Evolutionary conservation across 2,113 vertebrate species (phyloP), one percentile per base, ranked within the genome.

Genomic region (Ranitomeya imitator): DNA sequence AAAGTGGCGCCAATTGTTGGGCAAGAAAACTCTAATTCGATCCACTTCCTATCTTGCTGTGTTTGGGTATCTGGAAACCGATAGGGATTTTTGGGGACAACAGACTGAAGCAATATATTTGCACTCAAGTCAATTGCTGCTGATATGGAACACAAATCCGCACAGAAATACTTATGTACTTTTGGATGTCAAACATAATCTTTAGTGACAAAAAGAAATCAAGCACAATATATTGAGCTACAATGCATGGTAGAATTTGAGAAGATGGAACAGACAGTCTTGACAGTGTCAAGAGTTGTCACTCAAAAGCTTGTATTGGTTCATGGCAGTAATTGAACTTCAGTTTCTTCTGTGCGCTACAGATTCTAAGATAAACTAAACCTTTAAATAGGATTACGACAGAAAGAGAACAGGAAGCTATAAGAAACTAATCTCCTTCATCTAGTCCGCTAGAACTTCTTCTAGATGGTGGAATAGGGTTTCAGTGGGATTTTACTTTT

Each of bases 321-420:
- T 67, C 55, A 21, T 55, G 45, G 67, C 82, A 84, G 82, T 84
- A 84, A 84, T 69, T 84, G 63, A 83, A 83, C 61, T 51, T 13
- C 45, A 84, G 37, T 69, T 67, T 84, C 63, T 71, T 67, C 51
- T 69, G 7, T 83, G 19, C 21, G 18, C 81, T 84, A 23, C 59
- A 69, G 45, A 71, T 84, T 18, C 21, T 83, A 83, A 84, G 82
- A 84, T 84, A 84, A 84, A 55, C 51, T 69, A 26, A 84, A 84
- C 63, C 51, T 69, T 59, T 69, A 83, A 83, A 83, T 31, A 67
- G 11, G 14, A 69, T 84, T 54, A 71, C 0, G 67, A 13, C 23
- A 54, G 55, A 69, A 69, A 55, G 26, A 23, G 1, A 84, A 84
- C 9, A 4, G 51, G n/a, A 16, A 55, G 15, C 82, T 31, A 4